phyloP scores from a whole-genome alignment of 2,888 invertebrate species.

The Plagiodera versicolora region DNA sequence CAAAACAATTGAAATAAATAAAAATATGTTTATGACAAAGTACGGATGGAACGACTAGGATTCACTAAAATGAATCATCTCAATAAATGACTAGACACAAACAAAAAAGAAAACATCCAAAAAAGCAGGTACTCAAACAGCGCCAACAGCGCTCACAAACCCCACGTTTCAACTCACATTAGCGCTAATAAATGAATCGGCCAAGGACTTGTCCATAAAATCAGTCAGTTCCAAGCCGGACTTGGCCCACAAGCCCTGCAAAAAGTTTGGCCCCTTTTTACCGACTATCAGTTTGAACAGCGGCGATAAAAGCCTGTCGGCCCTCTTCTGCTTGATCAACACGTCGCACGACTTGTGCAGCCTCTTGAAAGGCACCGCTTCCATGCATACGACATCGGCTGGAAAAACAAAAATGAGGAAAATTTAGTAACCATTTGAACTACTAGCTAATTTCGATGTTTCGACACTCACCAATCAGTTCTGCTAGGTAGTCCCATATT shows the following conservation, averaged over 20 bases:
- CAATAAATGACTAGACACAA: no score
- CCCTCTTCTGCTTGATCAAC: slow-evolving; percentile 45
- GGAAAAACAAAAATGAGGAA: slow-evolving; percentile 34
- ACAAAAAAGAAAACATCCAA: no score
- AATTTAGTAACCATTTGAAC: no score
- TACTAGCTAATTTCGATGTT: slow-evolving; percentile 4
- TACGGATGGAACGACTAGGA: no score
- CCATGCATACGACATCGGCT: slow-evolving; percentile 60
- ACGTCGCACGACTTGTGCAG: slow-evolving; percentile 43
- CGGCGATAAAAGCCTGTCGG: slow-evolving; percentile 60
- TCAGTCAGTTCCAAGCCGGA: slow-evolving; percentile 59
- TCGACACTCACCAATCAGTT: slow-evolving; percentile 62
- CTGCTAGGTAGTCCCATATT: slow-evolving; percentile 78
- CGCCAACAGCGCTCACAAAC: no score
- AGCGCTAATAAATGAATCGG: slow-evolving; percentile 58
- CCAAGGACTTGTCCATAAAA: slow-evolving; percentile 57
- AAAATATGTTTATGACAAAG: no score
- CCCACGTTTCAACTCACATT: slow-evolving; percentile 54
- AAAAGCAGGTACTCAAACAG: no score
- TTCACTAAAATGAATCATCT: no score
- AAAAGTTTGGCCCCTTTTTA: slow-evolving; percentile 62
- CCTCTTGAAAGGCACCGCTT: slow-evolving; percentile 53
- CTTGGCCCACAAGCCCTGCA: slow-evolving; percentile 59
- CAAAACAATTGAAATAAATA: no score
- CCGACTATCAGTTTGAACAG: slow-evolving; percentile 62